These are phyloP conservation scores for Maccullochella peelii DNA, from an alignment of 2,113 vertebrate genomes.

Conservation along the genomic window DNA sequence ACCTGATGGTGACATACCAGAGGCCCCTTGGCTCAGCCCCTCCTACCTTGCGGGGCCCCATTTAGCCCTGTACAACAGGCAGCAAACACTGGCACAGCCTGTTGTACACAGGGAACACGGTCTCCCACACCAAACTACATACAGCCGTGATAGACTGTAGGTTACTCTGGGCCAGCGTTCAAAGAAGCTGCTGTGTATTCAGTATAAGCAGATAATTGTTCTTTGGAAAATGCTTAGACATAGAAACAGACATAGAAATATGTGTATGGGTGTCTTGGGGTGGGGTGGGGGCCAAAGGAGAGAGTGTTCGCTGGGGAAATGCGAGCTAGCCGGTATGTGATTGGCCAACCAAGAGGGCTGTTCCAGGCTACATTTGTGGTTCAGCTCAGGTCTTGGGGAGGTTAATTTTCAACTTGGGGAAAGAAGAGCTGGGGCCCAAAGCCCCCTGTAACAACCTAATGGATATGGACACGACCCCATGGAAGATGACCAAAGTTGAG, in stretches of 20 bases:
- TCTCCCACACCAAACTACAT: conserved; percentile 40
- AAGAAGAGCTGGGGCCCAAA: conserved; percentile 41
- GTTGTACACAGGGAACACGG: conserved; percentile 48
- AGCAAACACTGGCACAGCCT: conserved; percentile 61
- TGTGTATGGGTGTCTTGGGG: conserved; percentile 46
- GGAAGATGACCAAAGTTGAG: not conserved
- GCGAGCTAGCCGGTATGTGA: conserved; percentile 48
- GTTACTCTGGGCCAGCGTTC: conserved; percentile 39
- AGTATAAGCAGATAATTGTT: conserved; percentile 63
- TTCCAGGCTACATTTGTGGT: conserved; percentile 54
- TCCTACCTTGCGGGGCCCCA: conserved; percentile 68
- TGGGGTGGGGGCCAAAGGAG: conserved; percentile 13
- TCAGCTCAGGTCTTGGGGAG: conserved; percentile 57
- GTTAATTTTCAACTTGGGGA: conserved; percentile 69
- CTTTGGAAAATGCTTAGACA: conserved; percentile 42
- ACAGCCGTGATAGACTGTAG: conserved; percentile 19
- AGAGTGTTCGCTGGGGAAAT: conserved; percentile 37
- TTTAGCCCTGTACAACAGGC: conserved; percentile 68
- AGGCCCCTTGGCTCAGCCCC: conserved; percentile 72
- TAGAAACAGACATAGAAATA: conserved; percentile 52
- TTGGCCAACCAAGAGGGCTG: conserved; percentile 70
- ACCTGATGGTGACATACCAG: conserved; percentile 77
- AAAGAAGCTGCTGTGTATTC: conserved; percentile 50
- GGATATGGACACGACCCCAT: not conserved
- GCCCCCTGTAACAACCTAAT: conserved; percentile 21